phyloP scores from a whole-genome alignment of 2,888 invertebrate genomes.

The Himalopsyche japonica region DNA sequence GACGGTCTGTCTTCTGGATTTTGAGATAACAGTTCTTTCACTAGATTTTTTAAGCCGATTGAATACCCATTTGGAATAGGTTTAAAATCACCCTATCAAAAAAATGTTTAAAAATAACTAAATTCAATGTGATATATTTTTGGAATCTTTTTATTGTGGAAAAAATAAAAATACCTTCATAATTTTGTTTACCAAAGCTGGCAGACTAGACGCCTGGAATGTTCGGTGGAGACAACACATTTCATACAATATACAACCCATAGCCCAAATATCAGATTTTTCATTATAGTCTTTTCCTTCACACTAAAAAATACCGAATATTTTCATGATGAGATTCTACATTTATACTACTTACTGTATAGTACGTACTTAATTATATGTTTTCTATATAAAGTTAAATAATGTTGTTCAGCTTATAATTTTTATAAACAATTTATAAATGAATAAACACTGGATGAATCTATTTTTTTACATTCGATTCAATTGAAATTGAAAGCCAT shows the following conservation, averaged over 20 bases:
- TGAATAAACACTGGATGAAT: too few species aligned
- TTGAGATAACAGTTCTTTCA: conserved; percentile 65
- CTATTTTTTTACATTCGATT: too few species aligned
- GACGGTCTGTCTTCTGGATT: conserved; percentile 66
- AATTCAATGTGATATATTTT: too few species aligned
- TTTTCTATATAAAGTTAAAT: too few species aligned
- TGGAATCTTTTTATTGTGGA: background rate
- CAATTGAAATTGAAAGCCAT: too few species aligned
- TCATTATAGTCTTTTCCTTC: conserved; percentile 76
- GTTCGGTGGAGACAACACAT: conserved; percentile 72
- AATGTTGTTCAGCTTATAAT: too few species aligned
- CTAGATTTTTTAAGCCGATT: conserved; percentile 62
- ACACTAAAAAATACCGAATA: conserved; percentile 57
- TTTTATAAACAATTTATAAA: too few species aligned
- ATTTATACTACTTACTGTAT: too few species aligned
- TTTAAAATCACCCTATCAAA: conserved; percentile 65
- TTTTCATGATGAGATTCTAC: too few species aligned
- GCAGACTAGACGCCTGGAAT: conserved; percentile 73
- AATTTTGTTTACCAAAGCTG: conserved; percentile 73
- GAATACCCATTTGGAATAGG: conserved; percentile 69
- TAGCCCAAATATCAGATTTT: conserved; percentile 78
- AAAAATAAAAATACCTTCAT: conserved; percentile 57
- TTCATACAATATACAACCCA: conserved; percentile 77
- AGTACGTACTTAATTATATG: too few species aligned
- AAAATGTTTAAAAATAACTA: background rate